phyloP scores from a whole-genome alignment of 2,113 vertebrate species.

The Cynocephalus volans region DNA sequence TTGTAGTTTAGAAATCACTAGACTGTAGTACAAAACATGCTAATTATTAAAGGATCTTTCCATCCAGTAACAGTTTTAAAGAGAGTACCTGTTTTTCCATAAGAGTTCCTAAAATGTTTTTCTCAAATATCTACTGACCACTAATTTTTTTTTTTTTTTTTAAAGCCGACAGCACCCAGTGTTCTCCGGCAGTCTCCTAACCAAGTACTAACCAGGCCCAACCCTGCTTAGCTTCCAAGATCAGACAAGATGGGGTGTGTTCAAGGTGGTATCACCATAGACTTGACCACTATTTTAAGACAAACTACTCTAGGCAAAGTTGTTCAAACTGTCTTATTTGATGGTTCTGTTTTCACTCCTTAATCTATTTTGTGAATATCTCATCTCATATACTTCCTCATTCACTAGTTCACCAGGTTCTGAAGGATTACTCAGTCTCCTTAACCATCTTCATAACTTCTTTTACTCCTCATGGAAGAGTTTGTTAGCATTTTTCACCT shows the following conservation, averaged over 20 bases:
- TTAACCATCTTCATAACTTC: constrained; percentile 95
- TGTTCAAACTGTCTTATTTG: constrained; percentile 79
- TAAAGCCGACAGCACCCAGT: too few relatives aligned
- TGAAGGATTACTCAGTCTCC: constrained; percentile 94
- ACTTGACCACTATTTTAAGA: constrained; percentile 50
- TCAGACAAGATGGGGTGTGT: too few relatives aligned
- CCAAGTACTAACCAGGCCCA: too few relatives aligned
- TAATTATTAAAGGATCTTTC: constrained; percentile 59
- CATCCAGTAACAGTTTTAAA: constrained; percentile 35
- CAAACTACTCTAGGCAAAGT: constrained; percentile 78
- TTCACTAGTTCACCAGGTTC: constrained; percentile 94
- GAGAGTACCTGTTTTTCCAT: constrained; percentile 36
- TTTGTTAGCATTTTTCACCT: constrained; percentile 96
- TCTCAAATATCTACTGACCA: constrained; percentile 63
- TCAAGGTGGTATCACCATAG: too few relatives aligned
- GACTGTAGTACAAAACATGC: not conserved
- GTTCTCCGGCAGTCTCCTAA: too few relatives aligned
- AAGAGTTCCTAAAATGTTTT: constrained; percentile 59
- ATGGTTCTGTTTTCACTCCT: constrained; percentile 88
- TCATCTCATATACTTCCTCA: constrained; percentile 91
- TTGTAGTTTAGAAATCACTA: not conserved
- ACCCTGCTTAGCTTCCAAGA: too few relatives aligned
- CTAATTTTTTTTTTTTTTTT: constrained; percentile 23
- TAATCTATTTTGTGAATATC: constrained; percentile 93
- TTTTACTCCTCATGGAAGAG: constrained; percentile 93